Percentiles rank a stretch among this genome's conserved stretches.
phyloP scores from a whole-genome alignment of 1,140 invertebrate species.

The Cotesia glomerata region DNA sequence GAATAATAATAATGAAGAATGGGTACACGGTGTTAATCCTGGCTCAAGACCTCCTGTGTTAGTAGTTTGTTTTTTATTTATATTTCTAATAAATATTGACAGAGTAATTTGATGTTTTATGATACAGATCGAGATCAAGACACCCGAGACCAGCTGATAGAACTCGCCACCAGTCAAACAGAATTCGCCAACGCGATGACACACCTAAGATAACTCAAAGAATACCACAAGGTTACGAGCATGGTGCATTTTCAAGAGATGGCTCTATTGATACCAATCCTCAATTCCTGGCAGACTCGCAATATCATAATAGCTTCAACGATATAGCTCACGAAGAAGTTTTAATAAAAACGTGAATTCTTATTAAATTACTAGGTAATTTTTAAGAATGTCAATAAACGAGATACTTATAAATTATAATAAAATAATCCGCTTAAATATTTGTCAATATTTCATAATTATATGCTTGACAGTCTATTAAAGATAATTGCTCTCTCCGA shows the following conservation, averaged over 20 bases:
- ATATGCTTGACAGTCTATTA: background rate
- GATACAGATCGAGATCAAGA: slow-evolving; percentile 15
- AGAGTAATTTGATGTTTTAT: background rate
- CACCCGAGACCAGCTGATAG: slow-evolving; percentile 27
- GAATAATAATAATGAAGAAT: slow-evolving; percentile 33
- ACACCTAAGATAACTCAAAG: slow-evolving; percentile 36
- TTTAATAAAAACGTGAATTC: slow-evolving; percentile 47
- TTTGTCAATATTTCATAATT: slow-evolving; percentile 17
- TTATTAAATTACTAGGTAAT: background rate
- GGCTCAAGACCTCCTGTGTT: slow-evolving; percentile 54
- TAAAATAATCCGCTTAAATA: slow-evolving; percentile 22
- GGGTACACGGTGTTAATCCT: slow-evolving; percentile 53
- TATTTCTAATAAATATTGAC: background rate
- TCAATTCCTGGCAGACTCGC: slow-evolving; percentile 38
- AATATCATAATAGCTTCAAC: slow-evolving; percentile 45
- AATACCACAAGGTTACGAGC: slow-evolving; percentile 33
- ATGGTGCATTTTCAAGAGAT: slow-evolving; percentile 36
- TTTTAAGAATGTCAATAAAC: background rate
- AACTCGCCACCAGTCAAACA: slow-evolving; percentile 41
- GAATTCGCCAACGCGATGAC: slow-evolving; percentile 23
- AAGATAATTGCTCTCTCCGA: no score
- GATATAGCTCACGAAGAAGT: slow-evolving; percentile 51
- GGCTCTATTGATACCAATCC: slow-evolving; percentile 31
- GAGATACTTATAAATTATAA: background rate
- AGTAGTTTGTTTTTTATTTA: slow-evolving; percentile 12